Conservation (phyloP, 2,888 invertebrate species). For the Acleris cristana region DNA sequence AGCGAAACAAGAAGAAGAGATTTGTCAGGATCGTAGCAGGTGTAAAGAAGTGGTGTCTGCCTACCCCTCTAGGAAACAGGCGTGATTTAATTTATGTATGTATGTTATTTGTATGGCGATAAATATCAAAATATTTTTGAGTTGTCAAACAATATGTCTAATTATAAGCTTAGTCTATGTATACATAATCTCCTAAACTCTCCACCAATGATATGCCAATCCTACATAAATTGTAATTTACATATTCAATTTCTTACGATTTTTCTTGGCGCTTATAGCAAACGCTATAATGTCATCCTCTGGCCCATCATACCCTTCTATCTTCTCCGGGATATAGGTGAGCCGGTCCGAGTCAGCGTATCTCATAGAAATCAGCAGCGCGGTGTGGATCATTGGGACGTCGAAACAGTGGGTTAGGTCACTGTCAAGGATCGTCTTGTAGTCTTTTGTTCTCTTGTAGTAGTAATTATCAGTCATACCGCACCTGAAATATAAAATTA, state of each 20-base stretch:
- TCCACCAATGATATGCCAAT: no score
- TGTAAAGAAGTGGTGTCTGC: no score
- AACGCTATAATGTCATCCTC: slow-evolving; percentile 97
- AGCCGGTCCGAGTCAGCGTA: slow-evolving; percentile 83
- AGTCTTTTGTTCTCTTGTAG: slow-evolving; percentile 92
- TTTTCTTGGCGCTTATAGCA: slow-evolving; percentile 90
- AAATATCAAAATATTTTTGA: no score
- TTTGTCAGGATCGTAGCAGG: no score
- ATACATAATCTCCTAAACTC: no score
- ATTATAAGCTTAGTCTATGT: no score
- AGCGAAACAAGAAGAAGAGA: no score
- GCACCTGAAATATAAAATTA: slow-evolving; percentile 63
- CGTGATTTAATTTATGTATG: no score
- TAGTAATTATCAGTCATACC: slow-evolving; percentile 94
- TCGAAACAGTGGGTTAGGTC: slow-evolving; percentile 87
- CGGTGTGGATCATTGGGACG: slow-evolving; percentile 97
- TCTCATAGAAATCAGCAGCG: slow-evolving; percentile 91
- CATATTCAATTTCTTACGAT: slow-evolving; percentile 68
- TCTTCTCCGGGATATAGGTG: slow-evolving; percentile 88
- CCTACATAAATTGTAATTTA: no score
- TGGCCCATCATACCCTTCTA: slow-evolving; percentile 88
- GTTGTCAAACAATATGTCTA: no score
- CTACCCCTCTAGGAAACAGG: no score
- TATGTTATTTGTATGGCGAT: no score
- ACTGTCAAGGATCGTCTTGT: slow-evolving; percentile 89